Percentiles rank a stretch among this genome's conserved stretches.
Evolutionary conservation across 2,113 vertebrate genomes (phyloP).

Genomic region (Ophthalmotilapia sp.): DNA sequence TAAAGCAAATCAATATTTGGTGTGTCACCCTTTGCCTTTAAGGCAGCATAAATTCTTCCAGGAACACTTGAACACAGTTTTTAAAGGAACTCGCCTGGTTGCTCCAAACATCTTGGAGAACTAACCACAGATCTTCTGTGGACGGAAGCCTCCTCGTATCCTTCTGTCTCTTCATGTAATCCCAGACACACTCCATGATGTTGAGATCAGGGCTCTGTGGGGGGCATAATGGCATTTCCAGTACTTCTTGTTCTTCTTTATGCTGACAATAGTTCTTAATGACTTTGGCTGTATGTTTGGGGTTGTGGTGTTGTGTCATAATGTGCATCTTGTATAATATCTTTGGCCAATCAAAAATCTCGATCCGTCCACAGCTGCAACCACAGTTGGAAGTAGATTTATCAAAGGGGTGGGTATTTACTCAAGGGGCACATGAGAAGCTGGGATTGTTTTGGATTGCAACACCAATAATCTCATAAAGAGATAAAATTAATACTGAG

Average conservation of each 20-base stretch:
- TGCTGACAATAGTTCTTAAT: background rate
- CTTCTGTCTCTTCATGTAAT: background rate
- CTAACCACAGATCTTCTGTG: background rate
- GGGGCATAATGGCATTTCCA: background rate
- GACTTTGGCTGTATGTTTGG: background rate
- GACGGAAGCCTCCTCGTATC: rapidly evolving
- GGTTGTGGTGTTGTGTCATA: background rate
- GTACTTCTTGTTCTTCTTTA: background rate
- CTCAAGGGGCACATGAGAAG: background rate
- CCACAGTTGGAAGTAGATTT: background rate
- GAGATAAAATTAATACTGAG: background rate
- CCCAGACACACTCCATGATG: background rate
- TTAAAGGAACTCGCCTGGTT: rapidly evolving
- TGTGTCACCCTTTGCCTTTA: background rate
- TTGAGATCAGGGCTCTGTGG: background rate
- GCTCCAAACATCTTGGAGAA: background rate
- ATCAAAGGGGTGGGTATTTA: background rate
- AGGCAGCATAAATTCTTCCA: background rate
- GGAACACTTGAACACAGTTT: background rate
- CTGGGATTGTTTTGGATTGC: background rate
- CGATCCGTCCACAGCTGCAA: background rate
- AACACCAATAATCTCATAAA: background rate
- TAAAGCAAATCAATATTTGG: background rate
- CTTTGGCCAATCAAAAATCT: background rate
- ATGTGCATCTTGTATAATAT: background rate